These are phyloP conservation scores for Dicyrtomina minuta DNA, from an alignment of 2,888 invertebrate genomes.

Conservation along the genomic window DNA sequence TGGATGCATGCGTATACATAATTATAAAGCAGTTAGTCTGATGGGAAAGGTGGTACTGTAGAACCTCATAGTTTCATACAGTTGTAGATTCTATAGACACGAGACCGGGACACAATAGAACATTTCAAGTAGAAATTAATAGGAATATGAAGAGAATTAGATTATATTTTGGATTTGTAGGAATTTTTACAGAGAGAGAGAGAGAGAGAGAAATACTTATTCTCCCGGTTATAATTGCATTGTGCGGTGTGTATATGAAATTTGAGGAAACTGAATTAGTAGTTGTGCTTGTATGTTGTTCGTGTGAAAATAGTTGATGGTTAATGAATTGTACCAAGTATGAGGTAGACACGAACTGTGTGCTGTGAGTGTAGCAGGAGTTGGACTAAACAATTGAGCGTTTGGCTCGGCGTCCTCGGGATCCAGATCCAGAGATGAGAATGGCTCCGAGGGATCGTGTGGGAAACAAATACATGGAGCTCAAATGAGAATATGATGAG, in stretches of 20 bases:
- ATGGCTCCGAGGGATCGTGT: not conserved
- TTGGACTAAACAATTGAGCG: not conserved
- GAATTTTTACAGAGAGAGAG: not conserved
- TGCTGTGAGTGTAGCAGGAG: not conserved
- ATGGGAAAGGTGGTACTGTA: too few relatives aligned
- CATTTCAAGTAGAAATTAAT: not conserved
- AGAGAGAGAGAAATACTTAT: conserved; percentile 16
- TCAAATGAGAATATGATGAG: conserved; percentile 19
- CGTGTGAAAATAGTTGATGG: conserved; percentile 27
- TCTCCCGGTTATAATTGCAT: too few relatives aligned
- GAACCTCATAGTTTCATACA: too few relatives aligned
- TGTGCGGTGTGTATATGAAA: conserved; percentile 21
- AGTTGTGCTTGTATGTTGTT: conserved; percentile 6
- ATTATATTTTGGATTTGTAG: conserved; percentile 2
- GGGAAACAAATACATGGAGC: conserved; percentile 12
- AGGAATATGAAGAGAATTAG: conserved; percentile 1
- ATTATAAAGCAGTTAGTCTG: not conserved
- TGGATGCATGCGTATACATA: not conserved
- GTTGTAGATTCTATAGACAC: not conserved
- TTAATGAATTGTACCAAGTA: conserved; percentile 11
- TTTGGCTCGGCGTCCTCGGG: too few relatives aligned
- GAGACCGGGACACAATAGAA: not conserved
- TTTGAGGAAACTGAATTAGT: conserved; percentile 28
- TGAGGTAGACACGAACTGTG: conserved; percentile 3
- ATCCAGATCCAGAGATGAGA: not conserved